Conservation (phyloP, 2,797 vertebrate species). For the Sebastolobus altivelis region DNA sequence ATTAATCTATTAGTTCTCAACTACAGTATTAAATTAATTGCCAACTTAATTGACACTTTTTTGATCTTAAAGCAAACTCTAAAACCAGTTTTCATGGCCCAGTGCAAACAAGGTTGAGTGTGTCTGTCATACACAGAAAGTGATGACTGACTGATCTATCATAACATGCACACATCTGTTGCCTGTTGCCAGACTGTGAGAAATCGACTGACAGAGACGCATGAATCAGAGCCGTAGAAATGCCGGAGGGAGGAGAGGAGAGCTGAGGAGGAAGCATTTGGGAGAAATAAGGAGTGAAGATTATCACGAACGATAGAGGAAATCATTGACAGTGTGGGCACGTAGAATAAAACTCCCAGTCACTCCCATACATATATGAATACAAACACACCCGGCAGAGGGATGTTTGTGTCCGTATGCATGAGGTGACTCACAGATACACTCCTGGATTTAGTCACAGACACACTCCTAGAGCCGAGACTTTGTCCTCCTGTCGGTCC, state of each 20-base stretch:
- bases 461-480: conserved; percentile 20
- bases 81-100: background rate
- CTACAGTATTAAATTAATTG: too few species aligned
- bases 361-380: conserved; percentile 44
- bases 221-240: conserved; percentile 51
- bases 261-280: conserved; percentile 25
- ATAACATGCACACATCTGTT: conserved; percentile 24
- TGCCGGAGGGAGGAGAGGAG: conserved; percentile 21
- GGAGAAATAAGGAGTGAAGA: conserved; percentile 50
- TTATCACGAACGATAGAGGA: conserved; percentile 48
- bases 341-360: conserved; percentile 48
- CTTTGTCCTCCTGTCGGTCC: conserved; percentile 33
- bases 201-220: conserved; percentile 20
- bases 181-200: conserved; percentile 39
- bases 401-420: conserved; percentile 26
- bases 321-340: conserved; percentile 59
- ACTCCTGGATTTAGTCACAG: conserved; percentile 48
- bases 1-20: too few species aligned
- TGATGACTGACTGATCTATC: conserved; percentile 32
- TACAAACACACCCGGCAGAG: conserved; percentile 21
- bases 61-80: background rate
- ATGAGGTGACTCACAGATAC: conserved; percentile 51
- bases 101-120: background rate
- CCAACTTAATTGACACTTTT: too few species aligned
- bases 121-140: conserved; percentile 14